A percentile compares a stretch with the other conserved stretches of the same genome.
These are phyloP conservation scores for Axis porcinus DNA, from an alignment of 2,113 vertebrate species.

Conservation along the genomic window DNA sequence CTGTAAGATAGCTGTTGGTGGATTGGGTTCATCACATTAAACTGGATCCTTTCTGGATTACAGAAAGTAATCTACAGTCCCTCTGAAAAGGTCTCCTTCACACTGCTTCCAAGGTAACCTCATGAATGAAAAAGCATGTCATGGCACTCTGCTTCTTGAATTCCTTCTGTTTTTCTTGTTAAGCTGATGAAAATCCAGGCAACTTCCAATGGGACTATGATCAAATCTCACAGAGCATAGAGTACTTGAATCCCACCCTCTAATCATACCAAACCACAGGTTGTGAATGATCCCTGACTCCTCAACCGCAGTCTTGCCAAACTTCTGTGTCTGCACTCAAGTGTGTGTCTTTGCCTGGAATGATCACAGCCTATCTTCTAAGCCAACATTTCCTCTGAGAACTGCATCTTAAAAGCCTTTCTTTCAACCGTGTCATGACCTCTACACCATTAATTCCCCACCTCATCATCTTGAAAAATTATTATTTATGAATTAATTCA, in stretches of 20 bases:
- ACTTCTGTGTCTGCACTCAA: neutral
- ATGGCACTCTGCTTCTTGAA: neutral
- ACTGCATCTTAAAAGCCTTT: neutral
- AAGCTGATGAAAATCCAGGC: neutral
- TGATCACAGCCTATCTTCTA: neutral
- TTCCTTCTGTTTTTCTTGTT: neutral
- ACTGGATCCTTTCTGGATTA: neutral
- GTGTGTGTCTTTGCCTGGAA: neutral
- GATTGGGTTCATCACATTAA: neutral
- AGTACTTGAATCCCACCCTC: neutral
- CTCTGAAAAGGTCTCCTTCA: neutral
- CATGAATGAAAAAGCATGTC: neutral
- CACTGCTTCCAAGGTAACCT: neutral
- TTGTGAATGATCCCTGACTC: rapidly evolving
- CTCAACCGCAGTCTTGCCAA: rapidly evolving
- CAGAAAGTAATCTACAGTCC: neutral
- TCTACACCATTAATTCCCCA: neutral
- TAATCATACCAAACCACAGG: neutral
- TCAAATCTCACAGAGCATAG: neutral
- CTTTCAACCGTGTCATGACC: neutral
- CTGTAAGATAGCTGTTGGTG: neutral
- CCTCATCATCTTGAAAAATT: neutral
- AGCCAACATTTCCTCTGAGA: neutral
- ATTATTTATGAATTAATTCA: neutral
- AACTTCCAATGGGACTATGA: neutral